These are phyloP conservation scores for Zygothrica quintamaculata DNA, from an alignment of 2,888 invertebrate species.

Conservation along the genomic window DNA sequence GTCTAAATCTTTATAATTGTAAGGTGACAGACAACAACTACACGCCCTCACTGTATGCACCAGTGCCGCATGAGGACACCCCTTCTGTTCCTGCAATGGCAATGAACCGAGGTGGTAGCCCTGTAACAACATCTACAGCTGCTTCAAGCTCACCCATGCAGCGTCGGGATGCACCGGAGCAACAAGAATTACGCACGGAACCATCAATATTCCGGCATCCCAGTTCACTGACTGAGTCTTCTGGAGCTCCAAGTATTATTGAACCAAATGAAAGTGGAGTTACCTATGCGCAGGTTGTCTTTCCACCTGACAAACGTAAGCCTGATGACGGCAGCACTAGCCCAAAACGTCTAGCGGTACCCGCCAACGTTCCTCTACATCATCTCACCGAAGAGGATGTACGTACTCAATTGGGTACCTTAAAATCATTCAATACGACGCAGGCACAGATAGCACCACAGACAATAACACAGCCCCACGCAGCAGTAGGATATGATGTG, in stretches of 20 bases:
- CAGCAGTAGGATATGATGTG: slow-evolving; percentile 15
- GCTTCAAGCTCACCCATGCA: slow-evolving; percentile 62
- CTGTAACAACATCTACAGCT: slow-evolving; percentile 58
- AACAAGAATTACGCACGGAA: slow-evolving; percentile 39
- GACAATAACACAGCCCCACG: too few species aligned
- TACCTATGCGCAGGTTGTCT: slow-evolving; percentile 82
- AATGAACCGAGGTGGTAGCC: slow-evolving; percentile 59
- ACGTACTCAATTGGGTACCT: slow-evolving; percentile 76
- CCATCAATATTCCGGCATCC: slow-evolving; percentile 77
- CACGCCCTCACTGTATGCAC: slow-evolving; percentile 79
- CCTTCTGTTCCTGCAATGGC: slow-evolving; percentile 17
- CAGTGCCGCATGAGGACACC: slow-evolving; percentile 74
- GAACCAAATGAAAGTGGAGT: slow-evolving; percentile 69
- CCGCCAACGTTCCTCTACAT: slow-evolving; percentile 82
- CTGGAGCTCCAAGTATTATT: slow-evolving; percentile 70
- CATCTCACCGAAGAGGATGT: slow-evolving; percentile 82
- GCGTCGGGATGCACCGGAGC: slow-evolving; percentile 39
- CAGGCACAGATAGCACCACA: slow-evolving; percentile 3
- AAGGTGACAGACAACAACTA: slow-evolving; percentile 84
- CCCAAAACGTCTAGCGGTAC: slow-evolving; percentile 79
- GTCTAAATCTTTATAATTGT: slow-evolving; percentile 82
- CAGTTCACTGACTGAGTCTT: slow-evolving; percentile 79
- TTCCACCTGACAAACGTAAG: slow-evolving; percentile 80
- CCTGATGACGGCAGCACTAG: slow-evolving; percentile 68
- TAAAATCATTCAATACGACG: slow-evolving; percentile 79